A percentile compares a stretch with the other conserved stretches of the same genome.
Conservation (phyloP, 2,113 vertebrate genomes). For the Cyphomyrus discorhynchus region DNA sequence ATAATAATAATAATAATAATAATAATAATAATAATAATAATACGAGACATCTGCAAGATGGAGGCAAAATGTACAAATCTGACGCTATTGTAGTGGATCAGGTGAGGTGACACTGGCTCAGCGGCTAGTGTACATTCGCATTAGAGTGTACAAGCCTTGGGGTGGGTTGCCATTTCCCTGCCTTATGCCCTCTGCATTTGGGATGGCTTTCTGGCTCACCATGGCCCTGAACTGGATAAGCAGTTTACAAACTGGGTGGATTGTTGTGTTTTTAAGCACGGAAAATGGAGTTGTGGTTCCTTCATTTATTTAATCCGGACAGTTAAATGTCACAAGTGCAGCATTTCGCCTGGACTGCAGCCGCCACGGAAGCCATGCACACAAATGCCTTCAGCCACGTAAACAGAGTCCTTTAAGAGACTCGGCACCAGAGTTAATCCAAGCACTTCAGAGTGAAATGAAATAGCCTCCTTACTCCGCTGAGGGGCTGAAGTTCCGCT, state of each 20-base stretch:
- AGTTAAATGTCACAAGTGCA: neutral
- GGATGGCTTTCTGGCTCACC: neutral
- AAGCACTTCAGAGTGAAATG: neutral
- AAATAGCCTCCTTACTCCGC: neutral
- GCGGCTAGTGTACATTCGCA: neutral
- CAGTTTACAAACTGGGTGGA: no score
- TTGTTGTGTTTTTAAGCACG: neutral
- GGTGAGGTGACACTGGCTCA: neutral
- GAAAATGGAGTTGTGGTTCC: neutral
- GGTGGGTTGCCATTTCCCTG: neutral
- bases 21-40: neutral
- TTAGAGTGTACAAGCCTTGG: neutral
- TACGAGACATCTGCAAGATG: neutral
- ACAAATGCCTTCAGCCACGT: neutral
- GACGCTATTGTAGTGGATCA: neutral
- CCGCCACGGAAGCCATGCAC: no score
- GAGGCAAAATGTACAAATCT: neutral
- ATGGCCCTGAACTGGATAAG: neutral
- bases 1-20: no score
- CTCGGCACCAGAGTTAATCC: neutral
- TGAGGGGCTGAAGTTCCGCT: neutral
- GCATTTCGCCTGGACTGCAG: neutral
- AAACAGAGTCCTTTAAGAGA: neutral
- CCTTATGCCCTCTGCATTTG: neutral
- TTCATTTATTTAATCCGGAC: neutral